Evolutionary conservation across 2,888 invertebrate species (phyloP), one percentile per base, ranked within the genome.

Genomic region (Nymphalis urticae): DNA sequence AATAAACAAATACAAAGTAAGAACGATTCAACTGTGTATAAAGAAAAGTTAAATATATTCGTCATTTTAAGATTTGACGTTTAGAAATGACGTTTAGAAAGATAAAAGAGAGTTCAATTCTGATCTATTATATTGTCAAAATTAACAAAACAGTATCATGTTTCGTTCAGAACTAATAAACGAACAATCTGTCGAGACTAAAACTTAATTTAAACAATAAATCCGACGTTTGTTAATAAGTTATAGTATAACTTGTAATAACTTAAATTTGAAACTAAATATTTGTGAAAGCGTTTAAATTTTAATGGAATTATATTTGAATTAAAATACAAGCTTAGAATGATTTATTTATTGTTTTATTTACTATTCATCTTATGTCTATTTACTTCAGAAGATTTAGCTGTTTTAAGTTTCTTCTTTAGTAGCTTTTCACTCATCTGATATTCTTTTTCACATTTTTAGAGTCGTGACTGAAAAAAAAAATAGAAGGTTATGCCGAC

Each of bases 401-500:
- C 36, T 32, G 16, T 64, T 47, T 13, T 50, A n/a, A 16, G 16
- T 10, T 53, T 3, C 27, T 47, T 64, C 36, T 48, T 54, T 13
- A 9, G 10, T 32, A 32, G 6, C 48, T 64, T 47, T 67, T 56
- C 6, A 8, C 27, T 53, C 24, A 3, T 27, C 17, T 56, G 54
- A 17, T 7, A 2, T 17, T 56, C 17, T 32, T 19, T 54, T 63
- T 13, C 42, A 47, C 36, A 48, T 59, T 17, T 60, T 87, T 73
- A 89, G 68, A 89, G 79, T 67, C 86, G 82, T 70, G 88, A 88
- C 89, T 89, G 86, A 78, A 89, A 87, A 75, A n/a, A 79, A 81
- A 75, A 75, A 66, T 68, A 62, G 13, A 42, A 4, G 10, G 13
- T 13, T 42, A 10, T 13, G 13, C 3, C 8, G 17, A 17, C 50